Conservation (phyloP, 2,113 vertebrate species). For the Microtus montanus region DNA sequence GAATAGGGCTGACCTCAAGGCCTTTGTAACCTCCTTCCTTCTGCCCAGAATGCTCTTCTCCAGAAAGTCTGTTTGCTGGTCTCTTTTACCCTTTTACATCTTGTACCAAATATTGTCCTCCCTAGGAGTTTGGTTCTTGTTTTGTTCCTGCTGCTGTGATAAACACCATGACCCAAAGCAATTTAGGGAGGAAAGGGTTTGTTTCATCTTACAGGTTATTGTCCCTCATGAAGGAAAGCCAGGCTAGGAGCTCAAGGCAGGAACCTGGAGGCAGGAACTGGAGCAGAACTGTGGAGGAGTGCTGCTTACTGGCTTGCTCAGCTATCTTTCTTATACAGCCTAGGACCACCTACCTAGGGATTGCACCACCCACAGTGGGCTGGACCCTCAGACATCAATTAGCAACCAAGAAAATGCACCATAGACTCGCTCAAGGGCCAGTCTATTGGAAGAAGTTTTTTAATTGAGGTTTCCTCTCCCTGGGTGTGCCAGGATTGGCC, state of each 20-base stretch:
- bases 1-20: background rate
- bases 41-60: background rate
- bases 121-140: background rate
- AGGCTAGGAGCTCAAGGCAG: background rate
- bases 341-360: background rate
- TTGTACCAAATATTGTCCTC: background rate
- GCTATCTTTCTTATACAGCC: background rate
- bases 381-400: background rate
- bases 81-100: background rate
- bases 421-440: background rate
- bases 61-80: background rate
- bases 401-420: background rate
- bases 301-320: background rate
- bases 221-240: background rate
- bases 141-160: background rate
- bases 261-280: background rate
- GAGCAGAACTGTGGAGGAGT: background rate
- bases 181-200: background rate
- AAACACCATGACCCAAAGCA: background rate
- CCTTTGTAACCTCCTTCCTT: background rate
- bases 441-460: background rate
- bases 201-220: background rate
- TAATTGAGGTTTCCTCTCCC: background rate
- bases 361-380: background rate
- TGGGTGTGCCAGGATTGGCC: background rate